Percentiles rank a stretch among this genome's conserved stretches.
phyloP scores from a whole-genome alignment of 2,113 vertebrate species.

The Cochlearius cochlearius region DNA sequence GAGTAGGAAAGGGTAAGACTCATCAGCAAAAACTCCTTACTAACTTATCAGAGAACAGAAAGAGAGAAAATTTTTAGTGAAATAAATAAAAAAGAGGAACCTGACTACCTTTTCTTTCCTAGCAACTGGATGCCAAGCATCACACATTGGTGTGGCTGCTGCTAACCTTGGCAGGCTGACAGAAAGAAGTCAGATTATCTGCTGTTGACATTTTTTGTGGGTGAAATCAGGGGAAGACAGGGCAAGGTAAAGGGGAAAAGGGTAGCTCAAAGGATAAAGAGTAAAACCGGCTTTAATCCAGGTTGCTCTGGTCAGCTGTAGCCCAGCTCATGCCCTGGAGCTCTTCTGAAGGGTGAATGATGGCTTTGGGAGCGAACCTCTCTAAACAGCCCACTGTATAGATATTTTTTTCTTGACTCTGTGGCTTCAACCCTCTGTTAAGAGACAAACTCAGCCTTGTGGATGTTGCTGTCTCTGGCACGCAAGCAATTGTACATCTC shows the following conservation, averaged over 20 bases:
- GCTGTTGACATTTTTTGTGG: not conserved
- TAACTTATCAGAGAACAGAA: conserved; percentile 54
- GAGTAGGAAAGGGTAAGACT: conserved; percentile 30
- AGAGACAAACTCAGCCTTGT: not conserved
- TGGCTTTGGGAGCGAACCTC: not conserved
- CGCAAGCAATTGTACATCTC: not conserved
- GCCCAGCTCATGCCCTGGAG: not conserved
- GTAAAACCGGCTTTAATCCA: not conserved
- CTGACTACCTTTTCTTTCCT: not conserved
- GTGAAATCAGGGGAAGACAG: not conserved
- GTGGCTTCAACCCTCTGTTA: not conserved
- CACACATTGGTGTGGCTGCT: not conserved
- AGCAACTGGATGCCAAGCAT: not conserved
- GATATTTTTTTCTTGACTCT: not conserved
- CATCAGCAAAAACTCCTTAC: conserved; percentile 55
- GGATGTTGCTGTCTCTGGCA: not conserved
- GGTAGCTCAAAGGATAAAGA: not conserved
- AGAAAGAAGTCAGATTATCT: not conserved
- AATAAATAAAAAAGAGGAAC: not conserved
- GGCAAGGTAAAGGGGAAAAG: not conserved
- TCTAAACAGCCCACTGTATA: not conserved
- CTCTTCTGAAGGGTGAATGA: not conserved
- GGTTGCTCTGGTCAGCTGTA: not conserved
- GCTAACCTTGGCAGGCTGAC: not conserved
- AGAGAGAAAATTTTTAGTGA: not conserved